phyloP scores from a whole-genome alignment of 1,140 invertebrate species.

The Drosophila burlai region DNA sequence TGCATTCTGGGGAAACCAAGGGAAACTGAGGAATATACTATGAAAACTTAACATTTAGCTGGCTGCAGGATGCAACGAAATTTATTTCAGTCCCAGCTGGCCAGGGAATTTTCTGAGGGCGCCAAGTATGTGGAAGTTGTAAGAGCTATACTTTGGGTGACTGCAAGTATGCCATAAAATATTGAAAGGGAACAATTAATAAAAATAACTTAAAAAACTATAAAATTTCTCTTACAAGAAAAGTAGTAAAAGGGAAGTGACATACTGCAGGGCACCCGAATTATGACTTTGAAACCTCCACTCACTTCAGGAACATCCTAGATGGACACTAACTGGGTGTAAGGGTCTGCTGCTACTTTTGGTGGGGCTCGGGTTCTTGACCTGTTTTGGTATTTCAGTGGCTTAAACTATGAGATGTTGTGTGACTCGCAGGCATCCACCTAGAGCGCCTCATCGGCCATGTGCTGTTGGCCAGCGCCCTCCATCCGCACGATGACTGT shows the following conservation, averaged over 20 bases:
- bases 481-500: constrained; percentile 71
- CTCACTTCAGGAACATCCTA: not conserved
- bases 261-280: not conserved
- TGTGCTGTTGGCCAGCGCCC: constrained; percentile 48
- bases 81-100: constrained; percentile 5
- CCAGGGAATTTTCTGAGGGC: not conserved
- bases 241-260: not conserved
- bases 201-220: not conserved
- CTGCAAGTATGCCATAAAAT: constrained; percentile 3
- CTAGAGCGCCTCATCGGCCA: constrained; percentile 82
- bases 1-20: constrained; percentile 21
- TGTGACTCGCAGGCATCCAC: constrained; percentile 34
- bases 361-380: constrained; percentile 39
- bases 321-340: not conserved
- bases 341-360: constrained; percentile 13
- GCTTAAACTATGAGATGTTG: constrained; percentile 77
- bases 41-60: constrained; percentile 33
- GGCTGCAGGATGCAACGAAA: not conserved
- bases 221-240: not conserved
- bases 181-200: not conserved
- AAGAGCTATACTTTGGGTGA: constrained; percentile 2
- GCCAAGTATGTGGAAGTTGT: constrained; percentile 1
- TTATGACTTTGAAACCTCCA: constrained; percentile 1
- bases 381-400: constrained; percentile 40
- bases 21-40: constrained; percentile 13